These are phyloP conservation scores for Halcyon senegalensis DNA, from an alignment of 2,113 vertebrate species.

Conservation along the genomic window DNA sequence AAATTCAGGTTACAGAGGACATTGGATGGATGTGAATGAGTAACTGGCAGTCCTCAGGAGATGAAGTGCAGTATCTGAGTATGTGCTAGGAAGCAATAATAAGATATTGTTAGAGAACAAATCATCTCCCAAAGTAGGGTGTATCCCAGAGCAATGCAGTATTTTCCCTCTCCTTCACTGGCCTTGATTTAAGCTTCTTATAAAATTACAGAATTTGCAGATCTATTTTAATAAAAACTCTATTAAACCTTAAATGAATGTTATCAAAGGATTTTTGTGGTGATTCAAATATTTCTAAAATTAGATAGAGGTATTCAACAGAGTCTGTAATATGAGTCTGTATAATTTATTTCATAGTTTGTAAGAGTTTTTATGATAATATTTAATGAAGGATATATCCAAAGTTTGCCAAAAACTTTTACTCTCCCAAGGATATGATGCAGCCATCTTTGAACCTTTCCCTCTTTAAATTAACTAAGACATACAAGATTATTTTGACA, in stretches of 20 bases:
- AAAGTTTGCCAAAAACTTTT: background rate
- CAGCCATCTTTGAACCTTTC: background rate
- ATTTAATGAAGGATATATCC: background rate
- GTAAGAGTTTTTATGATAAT: background rate
- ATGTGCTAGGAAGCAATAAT: background rate
- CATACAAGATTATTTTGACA: background rate
- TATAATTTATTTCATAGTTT: background rate
- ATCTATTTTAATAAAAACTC: constrained; percentile 40
- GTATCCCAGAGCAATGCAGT: background rate
- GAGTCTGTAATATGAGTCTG: background rate
- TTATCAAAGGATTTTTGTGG: constrained; percentile 15
- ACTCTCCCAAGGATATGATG: background rate
- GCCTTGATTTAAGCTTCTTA: constrained; percentile 28
- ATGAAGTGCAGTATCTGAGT: background rate
- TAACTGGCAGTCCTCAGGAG: background rate
- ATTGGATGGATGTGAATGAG: background rate
- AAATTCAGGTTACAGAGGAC: background rate
- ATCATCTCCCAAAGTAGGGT: background rate
- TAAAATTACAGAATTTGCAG: constrained; percentile 5
- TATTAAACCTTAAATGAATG: constrained; percentile 23
- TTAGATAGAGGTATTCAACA: background rate
- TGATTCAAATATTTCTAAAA: constrained; percentile 28
- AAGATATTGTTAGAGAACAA: background rate
- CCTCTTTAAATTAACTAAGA: background rate
- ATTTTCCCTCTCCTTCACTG: background rate